Percentiles rank a stretch among this genome's conserved stretches.
Evolutionary conservation across 2,888 invertebrate genomes (phyloP).

Genomic region (Charanyca ferruginea): DNA sequence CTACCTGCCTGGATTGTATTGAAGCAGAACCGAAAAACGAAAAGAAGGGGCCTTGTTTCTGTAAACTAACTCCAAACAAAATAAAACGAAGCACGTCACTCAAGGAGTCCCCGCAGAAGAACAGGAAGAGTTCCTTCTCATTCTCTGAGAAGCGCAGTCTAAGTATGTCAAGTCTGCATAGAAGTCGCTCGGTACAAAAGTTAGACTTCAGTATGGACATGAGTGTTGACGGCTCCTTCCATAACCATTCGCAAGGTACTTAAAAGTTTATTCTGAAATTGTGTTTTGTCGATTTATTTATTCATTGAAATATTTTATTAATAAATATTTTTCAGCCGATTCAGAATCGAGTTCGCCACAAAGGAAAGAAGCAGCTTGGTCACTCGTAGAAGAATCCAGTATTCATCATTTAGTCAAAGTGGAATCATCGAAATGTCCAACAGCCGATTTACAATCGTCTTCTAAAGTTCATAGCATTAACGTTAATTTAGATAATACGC

Average conservation of each 20-base stretch:
- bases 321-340: slow-evolving; percentile 74
- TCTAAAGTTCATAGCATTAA: slow-evolving; percentile 72
- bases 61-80: slow-evolving; percentile 81
- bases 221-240: slow-evolving; percentile 88
- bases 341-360: slow-evolving; percentile 73
- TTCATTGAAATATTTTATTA: neutral
- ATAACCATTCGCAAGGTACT: slow-evolving; percentile 82
- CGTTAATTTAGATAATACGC: slow-evolving; percentile 78
- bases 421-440: slow-evolving; percentile 67
- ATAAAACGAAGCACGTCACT: slow-evolving; percentile 82
- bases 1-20: slow-evolving; percentile 82
- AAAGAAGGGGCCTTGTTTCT: slow-evolving; percentile 78
- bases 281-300: neutral
- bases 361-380: slow-evolving; percentile 75
- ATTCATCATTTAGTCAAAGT: slow-evolving; percentile 76
- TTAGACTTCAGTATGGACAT: slow-evolving; percentile 90
- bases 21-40: slow-evolving; percentile 70
- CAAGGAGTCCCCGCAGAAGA: slow-evolving; percentile 82
- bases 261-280: neutral
- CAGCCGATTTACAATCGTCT: slow-evolving; percentile 73
- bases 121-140: slow-evolving; percentile 76
- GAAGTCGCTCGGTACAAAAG: slow-evolving; percentile 88
- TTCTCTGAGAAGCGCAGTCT: slow-evolving; percentile 83
- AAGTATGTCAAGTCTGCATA: slow-evolving; percentile 84
- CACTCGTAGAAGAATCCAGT: slow-evolving; percentile 78